Percentiles rank a stretch among this genome's conserved stretches.
Conservation (phyloP, 2,888 invertebrate genomes). For the Dryobota labecula region DNA sequence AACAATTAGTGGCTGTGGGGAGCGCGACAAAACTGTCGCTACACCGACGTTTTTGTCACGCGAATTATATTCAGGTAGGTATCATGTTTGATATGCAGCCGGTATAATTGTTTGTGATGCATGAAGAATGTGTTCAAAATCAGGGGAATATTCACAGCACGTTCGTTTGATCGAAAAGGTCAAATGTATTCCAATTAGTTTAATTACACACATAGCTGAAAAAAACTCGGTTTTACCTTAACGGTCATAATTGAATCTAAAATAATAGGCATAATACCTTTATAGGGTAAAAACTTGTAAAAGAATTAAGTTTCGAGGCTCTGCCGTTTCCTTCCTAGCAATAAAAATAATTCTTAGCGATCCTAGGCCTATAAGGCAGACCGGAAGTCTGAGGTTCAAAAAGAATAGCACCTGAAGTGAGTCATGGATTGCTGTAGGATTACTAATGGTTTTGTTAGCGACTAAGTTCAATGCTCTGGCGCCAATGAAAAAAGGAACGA, state of each 20-base stretch:
- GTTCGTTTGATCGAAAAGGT: not conserved
- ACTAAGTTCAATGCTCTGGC: constrained; percentile 44
- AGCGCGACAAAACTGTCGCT: constrained; percentile 57
- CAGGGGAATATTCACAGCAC: not conserved
- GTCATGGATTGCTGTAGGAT: constrained; percentile 39
- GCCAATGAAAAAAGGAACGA: not conserved
- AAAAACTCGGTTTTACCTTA: constrained; percentile 7
- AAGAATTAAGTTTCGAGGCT: constrained; percentile 13
- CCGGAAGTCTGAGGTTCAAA: constrained; percentile 42
- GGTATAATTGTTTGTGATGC: not conserved
- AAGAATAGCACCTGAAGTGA: constrained; percentile 42
- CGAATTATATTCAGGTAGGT: constrained; percentile 34
- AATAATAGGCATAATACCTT: constrained; percentile 2
- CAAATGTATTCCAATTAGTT: not conserved
- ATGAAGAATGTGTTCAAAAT: constrained; percentile 1
- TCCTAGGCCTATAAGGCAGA: constrained; percentile 13
- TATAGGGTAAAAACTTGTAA: not conserved
- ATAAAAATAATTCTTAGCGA: constrained; percentile 9
- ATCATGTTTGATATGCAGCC: not conserved
- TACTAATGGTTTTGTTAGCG: constrained; percentile 48
- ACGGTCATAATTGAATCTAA: constrained; percentile 2
- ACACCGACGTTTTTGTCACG: constrained; percentile 50
- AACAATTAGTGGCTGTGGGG: constrained; percentile 72
- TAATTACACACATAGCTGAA: not conserved
- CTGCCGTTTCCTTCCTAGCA: constrained; percentile 11